phyloP scores from a whole-genome alignment of 1,140 invertebrate species.

The Pseudomyrmex flavicornis region DNA sequence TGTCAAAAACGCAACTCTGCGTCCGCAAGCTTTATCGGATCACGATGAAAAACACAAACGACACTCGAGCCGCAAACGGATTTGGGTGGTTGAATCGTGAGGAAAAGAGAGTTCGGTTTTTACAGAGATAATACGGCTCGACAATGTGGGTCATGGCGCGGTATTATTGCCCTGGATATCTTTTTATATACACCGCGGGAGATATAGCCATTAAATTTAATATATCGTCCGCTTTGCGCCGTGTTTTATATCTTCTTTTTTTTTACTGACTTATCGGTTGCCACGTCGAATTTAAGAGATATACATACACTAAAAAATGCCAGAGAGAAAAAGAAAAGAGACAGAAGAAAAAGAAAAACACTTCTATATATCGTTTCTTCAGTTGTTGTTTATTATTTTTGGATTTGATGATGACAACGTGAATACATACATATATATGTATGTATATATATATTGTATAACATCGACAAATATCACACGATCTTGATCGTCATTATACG shows the following conservation, averaged over 20 bases:
- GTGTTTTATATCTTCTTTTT: not conserved
- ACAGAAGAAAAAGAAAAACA: not conserved
- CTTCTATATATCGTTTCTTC: not conserved
- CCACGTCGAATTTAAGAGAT: not conserved
- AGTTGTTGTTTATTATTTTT: constrained; percentile 11
- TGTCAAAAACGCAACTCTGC: constrained; percentile 41
- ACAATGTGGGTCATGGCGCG: constrained; percentile 50
- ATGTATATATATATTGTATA: not conserved
- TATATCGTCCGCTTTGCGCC: constrained; percentile 10
- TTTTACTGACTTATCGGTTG: constrained; percentile 5
- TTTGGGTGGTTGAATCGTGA: constrained; percentile 42
- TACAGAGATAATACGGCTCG: constrained; percentile 62
- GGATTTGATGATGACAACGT: not conserved
- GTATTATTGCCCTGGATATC: constrained; percentile 51
- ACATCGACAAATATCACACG: not conserved
- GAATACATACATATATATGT: too few species aligned
- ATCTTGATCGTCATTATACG: constrained; percentile 9
- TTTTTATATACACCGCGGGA: constrained; percentile 47
- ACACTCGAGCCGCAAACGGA: constrained; percentile 41
- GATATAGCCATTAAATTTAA: constrained; percentile 62
- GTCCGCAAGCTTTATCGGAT: constrained; percentile 39
- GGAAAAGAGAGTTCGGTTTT: constrained; percentile 55
- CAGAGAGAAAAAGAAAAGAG: not conserved
- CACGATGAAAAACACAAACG: constrained; percentile 44
- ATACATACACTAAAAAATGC: not conserved